Conservation (phyloP, 2,113 vertebrate genomes). For the Nymphicus hollandicus region DNA sequence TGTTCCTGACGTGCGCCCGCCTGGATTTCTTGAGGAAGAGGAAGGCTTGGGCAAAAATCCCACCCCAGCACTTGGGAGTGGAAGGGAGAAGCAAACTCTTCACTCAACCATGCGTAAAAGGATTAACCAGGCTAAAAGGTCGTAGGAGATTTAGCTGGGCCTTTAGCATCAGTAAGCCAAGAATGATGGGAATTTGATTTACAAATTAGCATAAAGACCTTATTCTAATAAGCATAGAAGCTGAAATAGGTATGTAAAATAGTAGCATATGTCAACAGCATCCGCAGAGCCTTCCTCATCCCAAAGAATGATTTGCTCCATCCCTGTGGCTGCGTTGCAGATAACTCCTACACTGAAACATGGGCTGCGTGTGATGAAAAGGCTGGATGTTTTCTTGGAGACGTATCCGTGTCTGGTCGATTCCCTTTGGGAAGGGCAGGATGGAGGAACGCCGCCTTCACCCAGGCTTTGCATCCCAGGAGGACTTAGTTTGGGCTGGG, state of each 20-base stretch:
- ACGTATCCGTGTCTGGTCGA: fast-evolving
- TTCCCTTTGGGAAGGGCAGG: background rate
- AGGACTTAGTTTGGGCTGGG: fast-evolving
- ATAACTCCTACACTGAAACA: background rate
- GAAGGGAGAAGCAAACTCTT: background rate
- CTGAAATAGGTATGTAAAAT: conserved; percentile 53
- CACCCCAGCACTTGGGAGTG: background rate
- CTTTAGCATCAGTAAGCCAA: conserved; percentile 64
- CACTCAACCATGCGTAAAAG: background rate
- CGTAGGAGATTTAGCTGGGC: conserved; percentile 57
- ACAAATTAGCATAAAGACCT: conserved; percentile 69
- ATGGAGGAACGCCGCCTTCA: fast-evolving
- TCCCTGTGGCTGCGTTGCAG: background rate
- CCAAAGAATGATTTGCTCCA: background rate
- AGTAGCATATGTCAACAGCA: conserved; percentile 43
- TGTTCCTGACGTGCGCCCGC: background rate
- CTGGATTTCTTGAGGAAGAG: background rate
- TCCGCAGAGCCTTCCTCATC: background rate
- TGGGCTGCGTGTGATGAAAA: background rate
- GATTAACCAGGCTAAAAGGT: conserved; percentile 66
- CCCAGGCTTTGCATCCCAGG: fast-evolving
- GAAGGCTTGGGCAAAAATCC: background rate
- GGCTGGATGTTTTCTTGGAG: background rate
- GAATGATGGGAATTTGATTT: conserved; percentile 68
- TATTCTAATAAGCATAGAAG: conserved; percentile 46